A percentile compares a stretch with the other conserved stretches of the same genome.
These are phyloP conservation scores for Sesamia nonagrioides DNA, from an alignment of 1,140 invertebrate species.

Conservation along the genomic window DNA sequence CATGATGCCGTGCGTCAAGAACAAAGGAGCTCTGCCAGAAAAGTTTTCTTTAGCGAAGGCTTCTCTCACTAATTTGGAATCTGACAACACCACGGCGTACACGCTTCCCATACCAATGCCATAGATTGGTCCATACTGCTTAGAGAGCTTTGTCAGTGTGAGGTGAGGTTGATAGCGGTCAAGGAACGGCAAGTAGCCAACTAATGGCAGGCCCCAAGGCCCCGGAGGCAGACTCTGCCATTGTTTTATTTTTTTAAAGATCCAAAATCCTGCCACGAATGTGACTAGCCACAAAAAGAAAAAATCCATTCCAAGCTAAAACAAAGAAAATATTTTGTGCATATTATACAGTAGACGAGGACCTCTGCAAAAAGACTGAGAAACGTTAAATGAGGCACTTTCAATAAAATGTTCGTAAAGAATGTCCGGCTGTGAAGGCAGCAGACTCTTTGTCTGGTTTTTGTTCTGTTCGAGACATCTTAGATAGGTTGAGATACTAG, in stretches of 20 bases:
- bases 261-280: slow-evolving; percentile 79
- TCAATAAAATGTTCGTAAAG: slow-evolving; percentile 30
- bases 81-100: slow-evolving; percentile 92
- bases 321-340: slow-evolving; percentile 37
- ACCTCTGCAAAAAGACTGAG: slow-evolving; percentile 18
- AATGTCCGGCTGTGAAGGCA: slow-evolving; percentile 21
- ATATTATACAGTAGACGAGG: slow-evolving; percentile 33
- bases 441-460: slow-evolving; percentile 30
- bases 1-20: slow-evolving; percentile 95
- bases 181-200: slow-evolving; percentile 93
- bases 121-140: slow-evolving; percentile 92
- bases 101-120: slow-evolving; percentile 91
- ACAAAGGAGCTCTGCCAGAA: slow-evolving; percentile 92
- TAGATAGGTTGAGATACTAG: slow-evolving; percentile 6
- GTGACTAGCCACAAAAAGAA: slow-evolving; percentile 73
- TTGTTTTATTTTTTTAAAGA: slow-evolving; percentile 77
- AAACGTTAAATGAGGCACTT: slow-evolving; percentile 12
- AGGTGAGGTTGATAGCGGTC: slow-evolving; percentile 90
- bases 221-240: slow-evolving; percentile 90
- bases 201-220: slow-evolving; percentile 91
- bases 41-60: slow-evolving; percentile 91
- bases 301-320: slow-evolving; percentile 75
- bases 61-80: slow-evolving; percentile 91
- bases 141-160: slow-evolving; percentile 89
- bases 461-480: slow-evolving; percentile 38